A percentile compares a stretch with the other conserved stretches of the same genome.
Evolutionary conservation across 2,888 invertebrate genomes (phyloP).

Genomic region (Sturmia bella): DNA sequence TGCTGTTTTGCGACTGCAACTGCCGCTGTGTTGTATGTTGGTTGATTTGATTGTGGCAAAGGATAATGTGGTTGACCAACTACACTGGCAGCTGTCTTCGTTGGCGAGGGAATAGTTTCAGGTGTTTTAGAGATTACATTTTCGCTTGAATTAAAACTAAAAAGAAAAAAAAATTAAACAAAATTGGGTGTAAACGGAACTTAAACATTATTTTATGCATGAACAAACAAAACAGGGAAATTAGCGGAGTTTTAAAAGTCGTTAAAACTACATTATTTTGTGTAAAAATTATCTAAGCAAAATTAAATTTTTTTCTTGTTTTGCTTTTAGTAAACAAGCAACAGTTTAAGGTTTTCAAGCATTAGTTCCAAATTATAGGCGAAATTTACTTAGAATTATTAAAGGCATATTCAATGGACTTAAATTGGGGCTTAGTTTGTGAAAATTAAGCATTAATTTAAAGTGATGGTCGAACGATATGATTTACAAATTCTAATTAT

Average conservation of each 20-base stretch:
- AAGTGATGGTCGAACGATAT: no score
- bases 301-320: no score
- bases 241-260: neutral
- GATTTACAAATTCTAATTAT: no score
- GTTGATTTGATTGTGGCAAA: constrained; percentile 63
- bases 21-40: constrained; percentile 50
- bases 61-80: constrained; percentile 62
- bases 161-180: constrained; percentile 20
- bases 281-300: no score
- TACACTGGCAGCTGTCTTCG: constrained; percentile 17
- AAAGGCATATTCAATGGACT: no score
- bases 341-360: no score
- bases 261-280: neutral
- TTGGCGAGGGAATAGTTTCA: constrained; percentile 51
- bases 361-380: no score
- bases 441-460: no score
- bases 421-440: no score
- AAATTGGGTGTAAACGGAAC: constrained; percentile 35
- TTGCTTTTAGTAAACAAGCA: no score
- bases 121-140: constrained; percentile 75
- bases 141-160: constrained; percentile 79
- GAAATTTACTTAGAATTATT: no score
- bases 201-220: constrained; percentile 7
- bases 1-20: constrained; percentile 29
- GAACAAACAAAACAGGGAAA: neutral